phyloP scores from a whole-genome alignment of 2,797 vertebrate species.

The Bufotes viridis region DNA sequence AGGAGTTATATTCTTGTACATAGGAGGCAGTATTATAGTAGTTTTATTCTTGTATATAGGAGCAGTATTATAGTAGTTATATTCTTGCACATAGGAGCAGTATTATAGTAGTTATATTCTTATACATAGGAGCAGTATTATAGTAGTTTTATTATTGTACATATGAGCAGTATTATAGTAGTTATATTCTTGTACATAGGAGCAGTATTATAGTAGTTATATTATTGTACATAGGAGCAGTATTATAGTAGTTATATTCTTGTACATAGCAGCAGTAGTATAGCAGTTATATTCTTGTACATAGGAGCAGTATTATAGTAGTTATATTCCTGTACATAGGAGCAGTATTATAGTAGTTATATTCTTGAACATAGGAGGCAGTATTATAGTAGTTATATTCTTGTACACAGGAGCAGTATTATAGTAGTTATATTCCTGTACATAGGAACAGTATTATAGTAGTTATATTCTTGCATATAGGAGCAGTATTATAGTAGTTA shows the following conservation, averaged over 20 bases:
- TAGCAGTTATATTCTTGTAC: no score
- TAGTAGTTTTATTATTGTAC: no score
- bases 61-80: neutral
- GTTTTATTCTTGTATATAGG: neutral
- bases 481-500: constrained; percentile 13
- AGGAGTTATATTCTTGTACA: constrained; percentile 1
- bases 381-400: no score
- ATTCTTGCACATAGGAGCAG: neutral
- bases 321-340: no score
- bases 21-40: neutral
- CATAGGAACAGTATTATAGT: neutral
- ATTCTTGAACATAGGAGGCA: no score
- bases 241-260: constrained; percentile 1
- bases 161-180: no score
- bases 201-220: neutral
- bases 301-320: no score
- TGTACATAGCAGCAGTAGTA: neutral
- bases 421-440: neutral
- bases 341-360: no score
- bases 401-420: neutral
- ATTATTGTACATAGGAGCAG: neutral
- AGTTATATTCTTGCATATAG: constrained; percentile 6
- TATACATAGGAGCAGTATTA: no score
- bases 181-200: no score
- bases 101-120: no score